phyloP scores from a whole-genome alignment of 2,888 invertebrate genomes.

The Carpatolechia fugitivella region DNA sequence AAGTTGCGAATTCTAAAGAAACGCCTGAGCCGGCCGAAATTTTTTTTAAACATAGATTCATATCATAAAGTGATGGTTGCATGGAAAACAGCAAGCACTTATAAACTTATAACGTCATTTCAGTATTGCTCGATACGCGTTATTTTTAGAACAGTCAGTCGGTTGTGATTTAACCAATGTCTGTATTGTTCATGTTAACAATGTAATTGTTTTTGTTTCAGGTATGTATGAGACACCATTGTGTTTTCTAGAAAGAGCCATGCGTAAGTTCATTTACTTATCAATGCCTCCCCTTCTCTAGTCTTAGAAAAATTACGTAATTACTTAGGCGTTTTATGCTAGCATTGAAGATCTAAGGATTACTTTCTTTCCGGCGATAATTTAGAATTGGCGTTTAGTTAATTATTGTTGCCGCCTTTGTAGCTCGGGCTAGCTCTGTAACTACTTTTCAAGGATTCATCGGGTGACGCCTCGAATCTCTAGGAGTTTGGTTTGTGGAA shows the following conservation, averaged over 20 bases:
- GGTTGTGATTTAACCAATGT: conserved; percentile 4
- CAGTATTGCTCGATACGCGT: neutral
- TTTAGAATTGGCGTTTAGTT: conserved; percentile 53
- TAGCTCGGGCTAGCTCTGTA: conserved; percentile 28
- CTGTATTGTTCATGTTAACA: conserved; percentile 11
- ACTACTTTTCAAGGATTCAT: conserved; percentile 30
- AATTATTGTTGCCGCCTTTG: conserved; percentile 41
- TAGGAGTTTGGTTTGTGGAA: neutral
- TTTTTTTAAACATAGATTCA: no score
- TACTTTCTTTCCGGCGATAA: conserved; percentile 35
- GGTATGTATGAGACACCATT: conserved; percentile 28
- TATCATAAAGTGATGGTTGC: no score
- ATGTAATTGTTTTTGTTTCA: conserved; percentile 26
- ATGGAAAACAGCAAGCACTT: no score
- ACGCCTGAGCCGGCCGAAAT: no score
- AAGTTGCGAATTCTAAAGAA: no score
- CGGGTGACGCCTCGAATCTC: neutral
- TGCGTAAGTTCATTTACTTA: conserved; percentile 12
- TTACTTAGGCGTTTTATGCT: conserved; percentile 21
- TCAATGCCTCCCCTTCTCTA: conserved; percentile 9
- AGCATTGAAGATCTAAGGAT: conserved; percentile 30
- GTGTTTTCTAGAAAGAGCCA: conserved; percentile 10
- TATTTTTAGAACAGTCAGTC: conserved; percentile 7
- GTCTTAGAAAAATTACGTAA: conserved; percentile 5
- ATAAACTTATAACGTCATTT: neutral